A percentile compares a stretch with the other conserved stretches of the same genome.
phyloP scores from a whole-genome alignment of 2,797 vertebrate genomes.

The Saguinus oedipus region DNA sequence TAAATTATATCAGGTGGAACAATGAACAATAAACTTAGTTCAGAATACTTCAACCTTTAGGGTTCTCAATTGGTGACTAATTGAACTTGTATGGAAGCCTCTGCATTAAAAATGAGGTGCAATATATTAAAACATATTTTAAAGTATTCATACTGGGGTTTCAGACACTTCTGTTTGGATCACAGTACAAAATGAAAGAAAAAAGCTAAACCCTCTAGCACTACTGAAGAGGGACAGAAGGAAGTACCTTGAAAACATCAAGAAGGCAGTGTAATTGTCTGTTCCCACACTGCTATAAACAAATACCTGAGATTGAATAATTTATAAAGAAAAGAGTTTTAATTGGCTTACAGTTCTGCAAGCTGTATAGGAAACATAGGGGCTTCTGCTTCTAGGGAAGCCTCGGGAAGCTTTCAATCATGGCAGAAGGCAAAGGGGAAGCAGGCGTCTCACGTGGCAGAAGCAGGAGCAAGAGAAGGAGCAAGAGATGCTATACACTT shows the following conservation, averaged over 20 bases:
- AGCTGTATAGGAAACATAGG: too few relatives aligned
- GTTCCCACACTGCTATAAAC: too few relatives aligned
- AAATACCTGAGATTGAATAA: too few relatives aligned
- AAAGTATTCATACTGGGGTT: neutral
- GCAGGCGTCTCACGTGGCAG: too few relatives aligned
- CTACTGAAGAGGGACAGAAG: neutral
- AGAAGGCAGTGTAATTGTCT: neutral
- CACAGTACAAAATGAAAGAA: conserved; percentile 31
- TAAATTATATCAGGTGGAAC: conserved; percentile 5
- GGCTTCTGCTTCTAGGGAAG: too few relatives aligned
- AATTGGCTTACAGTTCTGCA: too few relatives aligned
- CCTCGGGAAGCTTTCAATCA: too few relatives aligned
- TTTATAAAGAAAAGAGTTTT: too few relatives aligned
- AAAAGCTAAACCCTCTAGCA: neutral
- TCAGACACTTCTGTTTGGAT: neutral
- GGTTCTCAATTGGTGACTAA: neutral
- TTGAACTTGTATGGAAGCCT: neutral
- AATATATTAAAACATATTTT: neutral
- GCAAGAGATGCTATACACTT: too few relatives aligned
- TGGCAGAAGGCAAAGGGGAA: too few relatives aligned
- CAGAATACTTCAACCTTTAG: conserved; percentile 25
- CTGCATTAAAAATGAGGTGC: neutral
- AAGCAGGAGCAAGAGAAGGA: too few relatives aligned
- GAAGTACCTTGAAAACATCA: conserved; percentile 10
- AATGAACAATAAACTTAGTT: conserved; percentile 35